Evolutionary conservation across 2,888 invertebrate species (phyloP).

Genomic region (Volucella zonaria): DNA sequence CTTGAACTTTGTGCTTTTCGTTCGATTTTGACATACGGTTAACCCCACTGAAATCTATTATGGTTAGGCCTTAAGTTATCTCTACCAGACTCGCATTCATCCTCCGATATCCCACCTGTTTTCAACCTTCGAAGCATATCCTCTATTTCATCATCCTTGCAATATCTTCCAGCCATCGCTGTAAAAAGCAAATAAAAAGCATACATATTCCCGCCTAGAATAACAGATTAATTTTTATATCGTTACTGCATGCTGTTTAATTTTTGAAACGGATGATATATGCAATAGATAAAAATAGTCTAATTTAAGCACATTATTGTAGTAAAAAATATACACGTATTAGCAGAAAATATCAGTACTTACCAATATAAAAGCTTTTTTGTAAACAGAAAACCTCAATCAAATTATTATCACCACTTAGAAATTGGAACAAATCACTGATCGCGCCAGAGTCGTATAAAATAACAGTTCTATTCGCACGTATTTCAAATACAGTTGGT

Average conservation of each 20-base stretch:
- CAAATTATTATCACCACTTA: slow-evolving; percentile 14
- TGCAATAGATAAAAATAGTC: no score
- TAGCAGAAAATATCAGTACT: not conserved
- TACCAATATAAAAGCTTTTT: no score
- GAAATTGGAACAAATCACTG: not conserved
- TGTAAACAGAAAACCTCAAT: not conserved
- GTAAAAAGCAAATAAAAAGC: slow-evolving; percentile 1
- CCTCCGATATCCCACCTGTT: slow-evolving; percentile 12
- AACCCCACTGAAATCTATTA: no score
- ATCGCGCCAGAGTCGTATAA: not conserved
- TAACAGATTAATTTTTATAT: slow-evolving; percentile 1
- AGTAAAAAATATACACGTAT: not conserved
- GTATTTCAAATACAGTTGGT: no score
- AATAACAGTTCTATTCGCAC: no score
- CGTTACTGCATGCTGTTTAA: slow-evolving; percentile 1
- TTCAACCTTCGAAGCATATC: slow-evolving; percentile 12
- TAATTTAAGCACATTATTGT: no score
- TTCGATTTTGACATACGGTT: no score
- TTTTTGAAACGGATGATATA: no score
- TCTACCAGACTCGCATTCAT: slow-evolving; percentile 11
- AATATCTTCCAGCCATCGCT: slow-evolving; percentile 4
- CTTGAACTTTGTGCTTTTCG: no score
- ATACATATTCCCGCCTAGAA: not conserved
- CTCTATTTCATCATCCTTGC: slow-evolving; percentile 5
- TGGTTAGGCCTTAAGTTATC: not conserved